Evolutionary conservation across 92 coral and sea anemone species (phyloP), one percentile per base, ranked within the genome.

Genomic region (Pocillopora meandrina): DNA sequence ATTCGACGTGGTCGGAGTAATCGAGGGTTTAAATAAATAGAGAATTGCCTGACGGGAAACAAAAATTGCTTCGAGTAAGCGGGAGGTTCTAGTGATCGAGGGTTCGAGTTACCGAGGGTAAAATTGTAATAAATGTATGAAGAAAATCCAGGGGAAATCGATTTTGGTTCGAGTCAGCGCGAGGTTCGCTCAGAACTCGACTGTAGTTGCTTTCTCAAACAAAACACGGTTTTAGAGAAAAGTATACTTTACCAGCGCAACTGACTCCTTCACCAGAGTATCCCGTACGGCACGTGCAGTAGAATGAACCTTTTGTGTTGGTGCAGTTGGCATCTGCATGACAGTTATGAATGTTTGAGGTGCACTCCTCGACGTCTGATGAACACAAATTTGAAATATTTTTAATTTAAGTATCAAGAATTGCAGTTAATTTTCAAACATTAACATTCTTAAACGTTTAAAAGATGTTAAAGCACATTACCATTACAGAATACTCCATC

Each of bases 251-350:
- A 91, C 93, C 93, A 7, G 52, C 42, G 19, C 93, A 91, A 21
- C 35, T 82, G 81, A 90, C 95, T 68, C 95, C 95, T 56, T 92
- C 76, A 57, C 95, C 95, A 20, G 95, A 90, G 85, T 90, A 92
- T 26, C 95, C 95, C 35, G 74, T 63, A 65, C 84, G 90, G 64
- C 95, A 92, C 13, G 93, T 89, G 63, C 94, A 91, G 90, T 68
- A 81, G 85, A 91, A 91, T 81, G 93, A 90, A 19, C 95, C 95
- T 72, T 90, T 90, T 56, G 95, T 90, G 91, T 92, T 90, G 67
- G 95, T 90, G 61, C 95, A 92, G 87, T 87, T 90, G 63, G 93
- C 89, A 63, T 92, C 90, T 35, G 42, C 85, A 73, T 90, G 91
- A 75, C 93, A 90, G 85, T 88, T 90, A 84, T 92, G 91, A 17